Evolutionary conservation across 2,888 invertebrate species (phyloP).

Genomic region (Bellardia bayeri): DNA sequence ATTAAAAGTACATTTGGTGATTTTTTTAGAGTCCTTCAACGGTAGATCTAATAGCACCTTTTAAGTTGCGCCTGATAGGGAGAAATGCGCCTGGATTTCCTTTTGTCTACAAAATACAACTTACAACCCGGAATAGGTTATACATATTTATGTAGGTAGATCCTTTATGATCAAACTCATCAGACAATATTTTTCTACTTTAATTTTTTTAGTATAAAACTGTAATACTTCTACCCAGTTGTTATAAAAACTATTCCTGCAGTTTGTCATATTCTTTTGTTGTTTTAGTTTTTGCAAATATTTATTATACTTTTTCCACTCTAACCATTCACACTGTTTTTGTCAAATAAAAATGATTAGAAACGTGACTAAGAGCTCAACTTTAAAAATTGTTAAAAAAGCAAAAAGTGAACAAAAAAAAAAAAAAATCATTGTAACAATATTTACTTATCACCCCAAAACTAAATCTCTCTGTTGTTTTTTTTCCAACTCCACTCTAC

Average conservation of each 20-base stretch:
- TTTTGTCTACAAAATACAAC: no score
- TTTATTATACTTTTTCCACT: neutral
- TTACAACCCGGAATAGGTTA: no score
- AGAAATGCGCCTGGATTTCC: no score
- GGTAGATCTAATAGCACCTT: no score
- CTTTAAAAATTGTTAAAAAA: conserved; percentile 28
- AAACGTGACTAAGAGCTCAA: conserved; percentile 82
- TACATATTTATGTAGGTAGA: no score
- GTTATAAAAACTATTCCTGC: conserved; percentile 1
- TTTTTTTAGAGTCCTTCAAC: no score
- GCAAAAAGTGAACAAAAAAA: conserved; percentile 41
- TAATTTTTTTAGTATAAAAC: neutral
- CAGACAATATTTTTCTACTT: neutral
- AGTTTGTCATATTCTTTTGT: neutral
- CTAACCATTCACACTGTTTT: conserved; percentile 77
- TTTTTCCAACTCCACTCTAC: neutral
- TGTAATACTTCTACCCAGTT: neutral
- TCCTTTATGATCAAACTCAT: neutral
- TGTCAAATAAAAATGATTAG: conserved; percentile 82
- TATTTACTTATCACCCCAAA: conserved; percentile 70
- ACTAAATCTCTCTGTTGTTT: conserved; percentile 15
- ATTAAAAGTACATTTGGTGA: no score
- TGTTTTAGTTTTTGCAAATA: conserved; percentile 4
- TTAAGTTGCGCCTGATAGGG: no score
- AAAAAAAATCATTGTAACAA: conserved; percentile 60